These are phyloP conservation scores for Muscicapa striata DNA, from an alignment of 2,797 vertebrate species.

Conservation along the genomic window DNA sequence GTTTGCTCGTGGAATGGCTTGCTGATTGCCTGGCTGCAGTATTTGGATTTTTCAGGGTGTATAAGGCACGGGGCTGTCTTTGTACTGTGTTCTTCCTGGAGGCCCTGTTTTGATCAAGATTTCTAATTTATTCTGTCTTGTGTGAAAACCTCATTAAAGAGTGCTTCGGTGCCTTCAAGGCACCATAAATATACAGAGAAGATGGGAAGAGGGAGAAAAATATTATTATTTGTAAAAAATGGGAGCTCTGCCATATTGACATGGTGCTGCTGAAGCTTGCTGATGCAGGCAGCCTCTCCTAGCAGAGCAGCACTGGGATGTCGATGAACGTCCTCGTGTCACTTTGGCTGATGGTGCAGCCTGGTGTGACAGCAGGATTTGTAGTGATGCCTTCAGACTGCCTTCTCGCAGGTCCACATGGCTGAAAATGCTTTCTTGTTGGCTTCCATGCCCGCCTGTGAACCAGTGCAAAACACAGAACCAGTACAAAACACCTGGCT, in stretches of 20 bases:
- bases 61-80: not conserved
- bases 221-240: not conserved
- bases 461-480: not conserved
- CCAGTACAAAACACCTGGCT: not conserved
- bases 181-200: accelerated
- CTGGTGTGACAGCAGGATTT: not conserved
- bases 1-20: not conserved
- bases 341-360: not conserved
- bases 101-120: not conserved
- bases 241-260: not conserved
- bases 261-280: not conserved
- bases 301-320: not conserved
- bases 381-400: not conserved
- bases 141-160: conserved; percentile 16
- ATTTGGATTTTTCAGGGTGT: not conserved
- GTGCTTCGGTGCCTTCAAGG: not conserved
- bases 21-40: not conserved
- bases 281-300: not conserved
- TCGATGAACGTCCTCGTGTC: not conserved
- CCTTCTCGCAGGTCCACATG: accelerated
- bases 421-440: not conserved
- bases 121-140: conserved; percentile 6
- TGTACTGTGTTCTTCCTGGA: not conserved
- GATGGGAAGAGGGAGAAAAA: not conserved
- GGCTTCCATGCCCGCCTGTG: not conserved